These are phyloP conservation scores for Hypsopygia costalis DNA, from an alignment of 2,888 invertebrate genomes.

Conservation along the genomic window DNA sequence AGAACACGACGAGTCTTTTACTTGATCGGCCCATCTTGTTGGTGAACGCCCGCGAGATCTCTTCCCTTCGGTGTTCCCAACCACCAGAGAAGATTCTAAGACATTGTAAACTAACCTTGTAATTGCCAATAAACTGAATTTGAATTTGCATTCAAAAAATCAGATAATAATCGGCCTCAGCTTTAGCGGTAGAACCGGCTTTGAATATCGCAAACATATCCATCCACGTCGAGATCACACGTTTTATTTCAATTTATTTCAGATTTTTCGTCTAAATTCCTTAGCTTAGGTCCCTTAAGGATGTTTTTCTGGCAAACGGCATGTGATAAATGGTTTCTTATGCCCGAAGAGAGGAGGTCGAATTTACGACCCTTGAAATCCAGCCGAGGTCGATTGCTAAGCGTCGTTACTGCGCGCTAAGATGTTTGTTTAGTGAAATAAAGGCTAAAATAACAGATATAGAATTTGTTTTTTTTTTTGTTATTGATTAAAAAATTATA, in stretches of 20 bases:
- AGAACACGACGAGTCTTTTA: too few species aligned
- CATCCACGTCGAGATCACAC: not conserved
- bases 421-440: not conserved
- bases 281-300: not conserved
- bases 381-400: not conserved
- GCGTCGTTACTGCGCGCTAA: not conserved
- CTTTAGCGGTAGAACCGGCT: too few species aligned
- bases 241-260: not conserved
- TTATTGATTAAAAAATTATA: too few species aligned
- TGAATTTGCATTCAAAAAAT: too few species aligned
- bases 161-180: too few species aligned
- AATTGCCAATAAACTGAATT: too few species aligned
- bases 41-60: too few species aligned
- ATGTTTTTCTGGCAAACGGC: slow-evolving; percentile 3
- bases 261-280: not conserved
- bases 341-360: not conserved
- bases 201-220: not conserved
- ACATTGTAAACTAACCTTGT: too few species aligned
- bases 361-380: not conserved
- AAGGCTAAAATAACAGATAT: not conserved
- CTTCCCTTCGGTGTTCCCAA: too few species aligned
- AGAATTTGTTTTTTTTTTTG: not conserved
- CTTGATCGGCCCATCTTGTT: too few species aligned
- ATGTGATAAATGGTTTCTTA: slow-evolving; percentile 2
- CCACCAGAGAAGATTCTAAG: too few species aligned